Percentiles rank a stretch among this genome's conserved stretches.
phyloP scores from a whole-genome alignment of 2,888 invertebrate species.

The Cerastis rubricosa region DNA sequence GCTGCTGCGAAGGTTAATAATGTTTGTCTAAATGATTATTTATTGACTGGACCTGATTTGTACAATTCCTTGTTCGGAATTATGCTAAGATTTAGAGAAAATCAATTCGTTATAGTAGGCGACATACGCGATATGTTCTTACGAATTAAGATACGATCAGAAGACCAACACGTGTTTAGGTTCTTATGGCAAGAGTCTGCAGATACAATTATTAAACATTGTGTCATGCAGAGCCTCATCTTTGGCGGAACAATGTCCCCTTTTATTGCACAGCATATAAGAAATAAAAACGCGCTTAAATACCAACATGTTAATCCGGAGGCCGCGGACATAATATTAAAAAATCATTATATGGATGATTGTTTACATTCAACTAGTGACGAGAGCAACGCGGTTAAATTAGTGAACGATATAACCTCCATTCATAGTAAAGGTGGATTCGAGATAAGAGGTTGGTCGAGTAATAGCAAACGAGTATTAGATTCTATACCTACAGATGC shows the following conservation, averaged over 20 bases:
- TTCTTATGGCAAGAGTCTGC: background rate
- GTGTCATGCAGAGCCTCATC: background rate
- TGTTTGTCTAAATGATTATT: constrained; percentile 1
- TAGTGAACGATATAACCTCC: background rate
- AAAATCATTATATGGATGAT: background rate
- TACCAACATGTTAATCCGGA: background rate
- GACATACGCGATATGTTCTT: background rate
- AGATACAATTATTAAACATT: background rate
- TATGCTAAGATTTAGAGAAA: constrained; percentile 1
- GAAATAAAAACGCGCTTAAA: background rate
- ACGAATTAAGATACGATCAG: background rate
- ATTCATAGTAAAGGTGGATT: constrained; percentile 4
- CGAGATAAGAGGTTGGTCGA: constrained; percentile 1
- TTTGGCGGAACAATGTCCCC: background rate
- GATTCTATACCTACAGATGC: constrained; percentile 3
- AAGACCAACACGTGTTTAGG: background rate
- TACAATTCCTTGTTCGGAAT: background rate
- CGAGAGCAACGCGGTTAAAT: background rate
- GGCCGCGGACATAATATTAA: background rate
- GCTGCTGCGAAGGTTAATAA: background rate
- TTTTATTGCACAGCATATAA: background rate
- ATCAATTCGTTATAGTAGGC: background rate
- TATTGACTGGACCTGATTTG: constrained; percentile 1
- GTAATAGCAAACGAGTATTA: constrained; percentile 1
- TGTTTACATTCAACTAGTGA: constrained; percentile 1